Conservation (phyloP, 1,140 invertebrate species). For the Ctenoplectra terminalis region DNA sequence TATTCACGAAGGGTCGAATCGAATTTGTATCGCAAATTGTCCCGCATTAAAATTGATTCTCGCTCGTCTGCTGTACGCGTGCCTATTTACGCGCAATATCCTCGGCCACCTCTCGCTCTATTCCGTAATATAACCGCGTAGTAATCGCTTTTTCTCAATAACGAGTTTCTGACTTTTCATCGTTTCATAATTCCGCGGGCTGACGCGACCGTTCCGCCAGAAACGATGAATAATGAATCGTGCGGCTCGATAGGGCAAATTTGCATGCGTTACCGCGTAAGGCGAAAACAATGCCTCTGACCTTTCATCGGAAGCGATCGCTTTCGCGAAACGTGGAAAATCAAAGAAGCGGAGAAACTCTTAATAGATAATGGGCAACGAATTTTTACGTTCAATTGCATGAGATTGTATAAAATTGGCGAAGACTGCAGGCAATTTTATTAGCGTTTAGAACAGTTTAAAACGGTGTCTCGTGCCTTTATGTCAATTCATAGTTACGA, state of each 20-base stretch:
- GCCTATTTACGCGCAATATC: conserved; percentile 14
- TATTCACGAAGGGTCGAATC: conserved; percentile 17
- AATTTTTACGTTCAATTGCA: too few relatives aligned
- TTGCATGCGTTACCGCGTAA: conserved; percentile 59
- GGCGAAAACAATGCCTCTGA: conserved; percentile 50
- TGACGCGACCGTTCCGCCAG: neutral
- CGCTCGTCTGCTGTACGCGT: conserved; percentile 5
- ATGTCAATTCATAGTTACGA: neutral
- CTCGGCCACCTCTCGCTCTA: neutral
- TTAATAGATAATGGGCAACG: neutral
- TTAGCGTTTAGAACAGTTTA: neutral
- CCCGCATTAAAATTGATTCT: conserved; percentile 21
- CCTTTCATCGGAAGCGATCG: neutral
- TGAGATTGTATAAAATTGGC: too few relatives aligned
- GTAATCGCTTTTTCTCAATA: conserved; percentile 29
- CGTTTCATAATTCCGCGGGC: conserved; percentile 58
- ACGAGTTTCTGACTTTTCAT: conserved; percentile 55
- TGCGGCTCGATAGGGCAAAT: conserved; percentile 55
- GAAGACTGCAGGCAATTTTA: too few relatives aligned
- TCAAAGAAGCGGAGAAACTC: neutral
- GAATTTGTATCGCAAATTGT: conserved; percentile 46
- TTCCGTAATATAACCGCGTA: neutral
- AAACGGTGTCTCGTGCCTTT: neutral
- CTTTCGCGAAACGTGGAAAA: neutral
- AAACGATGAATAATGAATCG: conserved; percentile 67